Percentiles rank a stretch among this genome's conserved stretches.
Evolutionary conservation across 64 coral and sea anemone species (phyloP).

Genomic region (Dendronephthya gigantea): DNA sequence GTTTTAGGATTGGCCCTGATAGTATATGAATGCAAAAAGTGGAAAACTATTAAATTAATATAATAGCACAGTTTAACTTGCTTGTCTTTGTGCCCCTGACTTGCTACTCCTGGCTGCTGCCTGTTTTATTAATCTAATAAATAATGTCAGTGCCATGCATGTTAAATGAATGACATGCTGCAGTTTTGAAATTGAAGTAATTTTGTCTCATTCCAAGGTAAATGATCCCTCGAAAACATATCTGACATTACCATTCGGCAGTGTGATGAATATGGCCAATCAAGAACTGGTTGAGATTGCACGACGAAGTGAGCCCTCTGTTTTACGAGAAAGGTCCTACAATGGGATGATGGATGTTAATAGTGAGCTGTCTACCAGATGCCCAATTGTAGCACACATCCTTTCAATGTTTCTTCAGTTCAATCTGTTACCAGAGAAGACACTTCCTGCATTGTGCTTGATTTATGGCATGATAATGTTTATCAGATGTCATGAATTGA

Average conservation of each 20-base stretch:
- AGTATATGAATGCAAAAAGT: too few species aligned
- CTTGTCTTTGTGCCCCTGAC: too few species aligned
- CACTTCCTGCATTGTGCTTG: not conserved
- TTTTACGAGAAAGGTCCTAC: not conserved
- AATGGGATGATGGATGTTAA: not conserved
- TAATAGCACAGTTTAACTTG: too few species aligned
- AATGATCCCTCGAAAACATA: not conserved
- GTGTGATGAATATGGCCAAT: not conserved
- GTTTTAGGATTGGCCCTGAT: too few species aligned
- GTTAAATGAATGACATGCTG: not conserved
- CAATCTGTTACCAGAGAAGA: not conserved
- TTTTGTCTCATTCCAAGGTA: not conserved
- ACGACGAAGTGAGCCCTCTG: not conserved
- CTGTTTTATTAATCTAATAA: too few species aligned
- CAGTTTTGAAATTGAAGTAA: not conserved
- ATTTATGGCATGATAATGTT: constrained; percentile 11
- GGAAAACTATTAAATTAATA: too few species aligned
- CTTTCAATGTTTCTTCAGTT: not conserved
- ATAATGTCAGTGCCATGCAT: not conserved
- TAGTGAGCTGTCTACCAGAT: not conserved
- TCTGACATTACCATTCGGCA: not conserved
- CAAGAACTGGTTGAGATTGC: not conserved
- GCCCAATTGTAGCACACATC: not conserved
- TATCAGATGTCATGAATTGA: constrained; percentile 33
- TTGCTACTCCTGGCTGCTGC: too few species aligned